phyloP scores from a whole-genome alignment of 1,140 invertebrate species.

The Papilio polytes region DNA sequence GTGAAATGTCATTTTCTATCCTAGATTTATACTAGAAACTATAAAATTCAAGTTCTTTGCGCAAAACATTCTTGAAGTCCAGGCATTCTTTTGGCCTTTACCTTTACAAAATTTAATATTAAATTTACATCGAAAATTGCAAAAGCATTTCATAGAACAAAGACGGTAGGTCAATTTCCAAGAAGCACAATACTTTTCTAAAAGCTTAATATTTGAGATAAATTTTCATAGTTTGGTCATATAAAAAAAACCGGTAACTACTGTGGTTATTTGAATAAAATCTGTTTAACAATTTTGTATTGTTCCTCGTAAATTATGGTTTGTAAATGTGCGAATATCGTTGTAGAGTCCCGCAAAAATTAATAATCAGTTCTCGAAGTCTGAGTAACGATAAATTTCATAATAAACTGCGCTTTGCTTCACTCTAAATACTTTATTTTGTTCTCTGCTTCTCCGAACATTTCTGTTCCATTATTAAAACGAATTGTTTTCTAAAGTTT shows the following conservation, averaged over 20 bases:
- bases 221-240: neutral
- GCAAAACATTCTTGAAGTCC: too few species aligned
- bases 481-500: conserved; percentile 67
- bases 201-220: too few species aligned
- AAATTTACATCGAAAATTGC: too few species aligned
- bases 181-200: too few species aligned
- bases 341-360: conserved; percentile 44
- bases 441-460: conserved; percentile 56
- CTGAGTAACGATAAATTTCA: conserved; percentile 66
- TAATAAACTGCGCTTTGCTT: conserved; percentile 67
- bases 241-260: neutral
- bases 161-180: too few species aligned
- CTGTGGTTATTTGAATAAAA: too few species aligned
- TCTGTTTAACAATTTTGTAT: neutral
- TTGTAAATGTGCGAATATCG: conserved; percentile 19
- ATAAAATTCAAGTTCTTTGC: too few species aligned
- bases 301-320: conserved; percentile 24
- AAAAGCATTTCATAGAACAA: too few species aligned
- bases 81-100: too few species aligned
- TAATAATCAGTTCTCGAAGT: conserved; percentile 58
- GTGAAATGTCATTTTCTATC: too few species aligned
- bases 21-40: too few species aligned
- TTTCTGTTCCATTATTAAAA: conserved; percentile 66
- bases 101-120: too few species aligned
- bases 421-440: conserved; percentile 73